Conservation (phyloP, 2,113 vertebrate genomes). For the Psilopsiagon aurifrons region DNA sequence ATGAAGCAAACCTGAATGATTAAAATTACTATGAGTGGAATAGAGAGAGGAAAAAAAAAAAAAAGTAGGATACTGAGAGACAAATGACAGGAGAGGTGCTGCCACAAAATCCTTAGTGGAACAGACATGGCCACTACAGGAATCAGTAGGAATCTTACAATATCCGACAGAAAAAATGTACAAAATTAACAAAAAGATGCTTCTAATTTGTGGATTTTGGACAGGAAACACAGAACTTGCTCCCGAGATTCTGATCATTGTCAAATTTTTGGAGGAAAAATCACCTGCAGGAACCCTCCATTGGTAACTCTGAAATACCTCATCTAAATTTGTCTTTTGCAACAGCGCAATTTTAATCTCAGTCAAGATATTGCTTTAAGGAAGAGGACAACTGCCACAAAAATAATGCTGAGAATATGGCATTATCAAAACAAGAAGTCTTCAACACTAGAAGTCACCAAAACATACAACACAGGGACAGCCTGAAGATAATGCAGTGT, state of each 20-base stretch:
- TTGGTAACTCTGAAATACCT: not conserved
- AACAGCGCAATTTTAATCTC: fast-evolving
- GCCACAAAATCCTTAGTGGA: not conserved
- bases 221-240: not conserved
- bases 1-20: not conserved
- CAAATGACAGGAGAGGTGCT: not conserved
- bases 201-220: not conserved
- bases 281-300: fast-evolving
- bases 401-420: not conserved
- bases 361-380: not conserved
- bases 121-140: not conserved
- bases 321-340: not conserved
- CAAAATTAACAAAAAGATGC: not conserved
- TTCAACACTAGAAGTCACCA: not conserved
- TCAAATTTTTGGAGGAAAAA: not conserved
- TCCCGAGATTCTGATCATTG: not conserved
- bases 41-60: not conserved
- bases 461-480: not conserved
- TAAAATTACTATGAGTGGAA: not conserved
- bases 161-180: not conserved
- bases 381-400: not conserved
- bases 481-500: not conserved
- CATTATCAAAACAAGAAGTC: not conserved
- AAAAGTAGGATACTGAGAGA: not conserved
- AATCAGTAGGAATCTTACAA: not conserved